Percentiles rank a stretch among this genome's conserved stretches.
phyloP scores from a whole-genome alignment of 2,797 vertebrate species.

The Takifugu ocellatus region DNA sequence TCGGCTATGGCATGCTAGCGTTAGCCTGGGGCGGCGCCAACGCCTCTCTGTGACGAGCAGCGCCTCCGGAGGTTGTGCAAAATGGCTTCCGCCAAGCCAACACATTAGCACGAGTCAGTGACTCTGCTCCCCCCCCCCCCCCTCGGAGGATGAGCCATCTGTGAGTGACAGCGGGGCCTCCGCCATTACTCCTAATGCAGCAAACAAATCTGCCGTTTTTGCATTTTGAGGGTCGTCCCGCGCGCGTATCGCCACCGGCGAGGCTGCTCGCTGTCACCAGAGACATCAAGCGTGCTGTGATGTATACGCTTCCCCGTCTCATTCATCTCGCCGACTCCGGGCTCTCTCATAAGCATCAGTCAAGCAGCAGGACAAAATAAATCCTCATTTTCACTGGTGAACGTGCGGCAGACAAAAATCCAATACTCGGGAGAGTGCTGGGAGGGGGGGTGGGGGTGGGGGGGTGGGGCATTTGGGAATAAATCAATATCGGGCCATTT shows the following conservation, averaged over 20 bases:
- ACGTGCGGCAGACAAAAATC: constrained; percentile 54
- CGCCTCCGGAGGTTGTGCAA: constrained; percentile 72
- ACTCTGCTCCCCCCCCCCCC: constrained; percentile 29
- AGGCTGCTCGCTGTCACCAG: constrained; percentile 58
- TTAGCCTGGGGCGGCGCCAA: constrained; percentile 68
- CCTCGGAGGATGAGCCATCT: constrained; percentile 71
- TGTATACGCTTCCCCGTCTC: constrained; percentile 52
- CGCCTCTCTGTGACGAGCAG: constrained; percentile 70
- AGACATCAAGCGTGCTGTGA: constrained; percentile 51
- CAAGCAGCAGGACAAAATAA: constrained; percentile 52
- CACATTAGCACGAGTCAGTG: constrained; percentile 66
- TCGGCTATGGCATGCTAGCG: constrained; percentile 74
- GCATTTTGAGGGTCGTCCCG: constrained; percentile 42
- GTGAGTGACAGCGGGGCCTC: constrained; percentile 72
- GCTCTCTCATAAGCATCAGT: constrained; percentile 51
- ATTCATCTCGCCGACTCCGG: constrained; percentile 47
- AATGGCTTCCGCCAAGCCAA: constrained; percentile 68
- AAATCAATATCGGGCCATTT: constrained; percentile 73
- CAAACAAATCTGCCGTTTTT: constrained; percentile 71
- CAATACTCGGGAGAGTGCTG: constrained; percentile 61
- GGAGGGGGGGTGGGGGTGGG: constrained; percentile 8
- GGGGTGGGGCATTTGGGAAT: constrained; percentile 41
- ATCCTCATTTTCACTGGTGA: constrained; percentile 68
- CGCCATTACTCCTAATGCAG: constrained; percentile 65
- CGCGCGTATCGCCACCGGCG: constrained; percentile 40